Conservation (phyloP, 2,888 invertebrate genomes). For the Drosophila rubida region DNA sequence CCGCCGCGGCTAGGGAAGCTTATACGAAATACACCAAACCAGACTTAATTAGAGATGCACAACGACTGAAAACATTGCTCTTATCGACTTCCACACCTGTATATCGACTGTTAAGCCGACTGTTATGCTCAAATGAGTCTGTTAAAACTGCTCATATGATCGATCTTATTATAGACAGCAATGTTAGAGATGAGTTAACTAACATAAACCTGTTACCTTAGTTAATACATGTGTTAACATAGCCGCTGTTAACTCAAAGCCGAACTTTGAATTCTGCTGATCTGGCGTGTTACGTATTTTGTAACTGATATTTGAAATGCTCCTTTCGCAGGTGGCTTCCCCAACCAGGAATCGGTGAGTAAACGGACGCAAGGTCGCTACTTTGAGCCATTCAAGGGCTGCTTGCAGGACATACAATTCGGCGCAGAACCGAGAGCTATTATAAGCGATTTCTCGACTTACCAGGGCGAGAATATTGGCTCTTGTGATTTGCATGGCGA, state of each 20-base stretch:
- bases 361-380: slow-evolving; percentile 86
- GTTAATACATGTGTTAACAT: slow-evolving; percentile 1
- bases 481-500: slow-evolving; percentile 86
- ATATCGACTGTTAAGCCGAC: slow-evolving; percentile 22
- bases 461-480: slow-evolving; percentile 87
- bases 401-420: slow-evolving; percentile 87
- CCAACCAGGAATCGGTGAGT: slow-evolving; percentile 85
- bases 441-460: slow-evolving; percentile 86
- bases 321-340: slow-evolving; percentile 86
- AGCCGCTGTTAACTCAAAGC: slow-evolving; percentile 23
- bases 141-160: slow-evolving; percentile 1
- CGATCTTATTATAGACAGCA: too few species aligned
- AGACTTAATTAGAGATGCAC: slow-evolving; percentile 35
- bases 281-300: slow-evolving; percentile 17
- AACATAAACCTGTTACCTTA: background rate
- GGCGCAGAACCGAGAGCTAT: slow-evolving; percentile 83
- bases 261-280: background rate
- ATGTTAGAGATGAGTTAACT: too few species aligned
- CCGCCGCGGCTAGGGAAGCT: slow-evolving; percentile 24
- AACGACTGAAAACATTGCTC: background rate
- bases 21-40: slow-evolving; percentile 47
- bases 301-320: slow-evolving; percentile 11
- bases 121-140: slow-evolving; percentile 16
- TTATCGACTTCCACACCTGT: slow-evolving; percentile 2
- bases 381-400: slow-evolving; percentile 87